Base-by-base conservation (phyloP, 2,113 vertebrate genomes). In the Oreotrochilus melanogaster region DNA sequence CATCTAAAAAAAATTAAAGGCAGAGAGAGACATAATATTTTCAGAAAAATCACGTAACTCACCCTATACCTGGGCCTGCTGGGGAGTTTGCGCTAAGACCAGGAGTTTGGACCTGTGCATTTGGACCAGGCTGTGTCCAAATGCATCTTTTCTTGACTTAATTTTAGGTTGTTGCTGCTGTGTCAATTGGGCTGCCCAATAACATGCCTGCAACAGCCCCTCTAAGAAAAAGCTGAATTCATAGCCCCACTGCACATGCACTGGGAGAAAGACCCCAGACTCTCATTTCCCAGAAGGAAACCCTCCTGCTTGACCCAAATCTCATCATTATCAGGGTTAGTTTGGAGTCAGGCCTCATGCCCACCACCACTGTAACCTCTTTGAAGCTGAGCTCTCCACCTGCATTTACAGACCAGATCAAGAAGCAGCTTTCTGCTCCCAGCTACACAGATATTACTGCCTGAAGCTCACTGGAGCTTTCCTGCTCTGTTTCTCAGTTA, bases 251-350 rank as follows among this genome's bases (percentile, higher is more conserved):
- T 10, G 2, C 9, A n/a, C 11, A 15, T 0, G 7, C 10, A 28
- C 0, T 51, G 23, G 9, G 6, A 7, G 21, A 62, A 79, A 53
- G 14, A 2, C 30, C 22, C 24, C 4, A 8, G 4, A 18, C 9
- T 5, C 28, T 39, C 23, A 35, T 3, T 30, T 65, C 53, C 51
- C 45, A 39, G 28, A 76, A 57, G 42, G 10, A 83, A 73, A 78
- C 5, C 15, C 3, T 18, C 53, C 21, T 8, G 14, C 23, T 78
- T 43, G 39, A 56, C 31, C 25, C 28, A 71, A 39, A 18, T 11
- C 39, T 71, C 51, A 56, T 14, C 2, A 2, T 43, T 35, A 47
- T 1, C 1, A 82, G 31, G 2, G 1, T 19, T 47, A 5, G 35
- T 75, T 60, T 35, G 10, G 27, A 69, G 17, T 48, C 47, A 73